A percentile compares a stretch with the other conserved stretches of the same genome.
phyloP scores from a whole-genome alignment of 2,797 vertebrate species.

The Taeniopygia guttata region DNA sequence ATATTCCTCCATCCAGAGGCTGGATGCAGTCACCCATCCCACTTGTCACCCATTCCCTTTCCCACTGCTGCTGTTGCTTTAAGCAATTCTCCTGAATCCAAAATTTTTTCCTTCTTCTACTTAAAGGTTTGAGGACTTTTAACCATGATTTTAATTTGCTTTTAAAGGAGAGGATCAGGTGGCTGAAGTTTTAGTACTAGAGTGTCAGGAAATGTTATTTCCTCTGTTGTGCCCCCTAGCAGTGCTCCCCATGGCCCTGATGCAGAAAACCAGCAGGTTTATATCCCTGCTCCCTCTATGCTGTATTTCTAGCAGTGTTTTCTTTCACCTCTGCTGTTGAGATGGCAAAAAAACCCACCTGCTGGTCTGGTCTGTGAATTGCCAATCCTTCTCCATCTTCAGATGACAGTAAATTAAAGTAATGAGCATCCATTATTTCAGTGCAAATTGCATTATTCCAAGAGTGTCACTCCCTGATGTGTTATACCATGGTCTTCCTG shows the following conservation, averaged over 20 bases:
- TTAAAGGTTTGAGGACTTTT: not conserved
- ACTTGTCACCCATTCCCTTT: not conserved
- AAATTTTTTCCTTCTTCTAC: not conserved
- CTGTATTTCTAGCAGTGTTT: not conserved
- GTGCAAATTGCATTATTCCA: not conserved
- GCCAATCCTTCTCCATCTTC: not conserved
- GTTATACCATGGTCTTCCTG: not conserved
- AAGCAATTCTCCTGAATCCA: not conserved
- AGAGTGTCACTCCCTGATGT: not conserved
- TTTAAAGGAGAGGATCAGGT: not conserved
- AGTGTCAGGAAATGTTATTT: not conserved
- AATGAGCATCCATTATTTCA: not conserved
- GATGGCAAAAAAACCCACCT: not conserved
- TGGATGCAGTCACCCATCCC: not conserved
- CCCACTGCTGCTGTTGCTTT: not conserved
- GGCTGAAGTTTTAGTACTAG: not conserved
- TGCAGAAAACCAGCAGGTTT: not conserved
- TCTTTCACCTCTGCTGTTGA: not conserved
- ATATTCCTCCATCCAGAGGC: not conserved
- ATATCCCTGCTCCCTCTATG: not conserved
- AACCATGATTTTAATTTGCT: not conserved
- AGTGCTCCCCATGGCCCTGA: not conserved
- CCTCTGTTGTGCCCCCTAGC: not conserved
- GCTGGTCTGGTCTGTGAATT: not conserved
- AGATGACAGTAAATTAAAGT: not conserved